phyloP scores from a whole-genome alignment of 2,888 invertebrate species.

The Drosophila fungiperda region DNA sequence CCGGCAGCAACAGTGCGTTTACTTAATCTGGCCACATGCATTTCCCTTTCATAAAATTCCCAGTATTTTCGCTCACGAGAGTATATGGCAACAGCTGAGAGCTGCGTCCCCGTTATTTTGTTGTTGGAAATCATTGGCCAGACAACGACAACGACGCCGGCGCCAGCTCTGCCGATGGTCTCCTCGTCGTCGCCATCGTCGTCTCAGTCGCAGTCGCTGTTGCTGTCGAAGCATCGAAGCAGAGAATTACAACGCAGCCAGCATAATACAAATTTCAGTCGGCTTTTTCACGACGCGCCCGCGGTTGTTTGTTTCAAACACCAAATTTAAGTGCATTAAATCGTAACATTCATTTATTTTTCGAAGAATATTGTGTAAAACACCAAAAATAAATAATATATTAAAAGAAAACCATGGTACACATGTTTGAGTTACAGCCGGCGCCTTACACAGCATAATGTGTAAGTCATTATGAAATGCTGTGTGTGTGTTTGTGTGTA shows the following conservation, averaged over 20 bases:
- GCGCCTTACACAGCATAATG: conserved; percentile 1
- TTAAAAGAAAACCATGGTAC: conserved; percentile 10
- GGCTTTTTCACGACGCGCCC: conserved; percentile 78
- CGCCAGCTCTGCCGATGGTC: conserved; percentile 26
- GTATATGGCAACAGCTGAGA: conserved; percentile 66
- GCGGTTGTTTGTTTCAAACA: conserved; percentile 70
- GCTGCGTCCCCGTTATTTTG: conserved; percentile 67
- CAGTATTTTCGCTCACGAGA: conserved; percentile 41
- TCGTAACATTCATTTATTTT: conserved; percentile 24
- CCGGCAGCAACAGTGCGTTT: conserved; percentile 66
- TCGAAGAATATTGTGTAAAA: conserved; percentile 12
- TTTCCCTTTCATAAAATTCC: conserved; percentile 53
- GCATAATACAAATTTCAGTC: conserved; percentile 77
- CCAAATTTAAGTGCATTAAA: conserved; percentile 28
- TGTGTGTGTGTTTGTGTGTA: neutral
- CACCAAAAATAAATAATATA: neutral
- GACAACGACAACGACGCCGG: conserved; percentile 59
- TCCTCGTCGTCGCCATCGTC: conserved; percentile 16
- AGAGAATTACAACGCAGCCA: conserved; percentile 62
- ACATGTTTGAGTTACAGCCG: conserved; percentile 5
- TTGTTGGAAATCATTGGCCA: conserved; percentile 54
- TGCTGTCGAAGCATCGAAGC: conserved; percentile 55
- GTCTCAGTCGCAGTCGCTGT: neutral
- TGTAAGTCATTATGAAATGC: conserved; percentile 35
- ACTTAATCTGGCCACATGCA: conserved; percentile 59